A percentile compares a stretch with the other conserved stretches of the same genome.
phyloP scores from a whole-genome alignment of 2,113 vertebrate species.

The Enhydra lutris region DNA sequence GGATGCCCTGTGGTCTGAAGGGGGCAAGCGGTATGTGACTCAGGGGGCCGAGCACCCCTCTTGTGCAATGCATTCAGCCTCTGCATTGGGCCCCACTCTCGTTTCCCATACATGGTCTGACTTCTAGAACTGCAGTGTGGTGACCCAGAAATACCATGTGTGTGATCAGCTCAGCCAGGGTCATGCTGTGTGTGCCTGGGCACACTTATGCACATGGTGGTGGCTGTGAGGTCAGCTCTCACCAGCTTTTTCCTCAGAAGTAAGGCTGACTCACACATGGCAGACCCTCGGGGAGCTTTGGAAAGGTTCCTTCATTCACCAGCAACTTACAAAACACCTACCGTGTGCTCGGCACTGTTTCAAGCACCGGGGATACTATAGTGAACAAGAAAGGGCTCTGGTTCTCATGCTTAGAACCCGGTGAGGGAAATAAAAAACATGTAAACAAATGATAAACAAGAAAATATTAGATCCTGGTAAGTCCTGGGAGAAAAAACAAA shows the following conservation, averaged over 20 bases:
- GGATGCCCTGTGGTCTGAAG: not conserved
- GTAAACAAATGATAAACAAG: not conserved
- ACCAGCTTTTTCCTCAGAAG: not conserved
- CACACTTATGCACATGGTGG: rapidly evolving
- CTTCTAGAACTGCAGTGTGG: not conserved
- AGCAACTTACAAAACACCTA: not conserved
- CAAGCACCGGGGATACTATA: not conserved
- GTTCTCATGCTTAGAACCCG: not conserved
- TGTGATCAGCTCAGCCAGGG: not conserved
- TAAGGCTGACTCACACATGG: not conserved
- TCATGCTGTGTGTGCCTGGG: not conserved
- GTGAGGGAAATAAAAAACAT: not conserved
- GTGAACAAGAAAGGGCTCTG: not conserved
- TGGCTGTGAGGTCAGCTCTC: not conserved
- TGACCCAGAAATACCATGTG: not conserved
- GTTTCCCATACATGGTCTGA: not conserved
- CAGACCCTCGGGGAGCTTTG: not conserved
- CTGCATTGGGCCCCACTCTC: rapidly evolving
- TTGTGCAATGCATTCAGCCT: not conserved
- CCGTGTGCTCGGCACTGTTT: not conserved
- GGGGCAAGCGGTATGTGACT: rapidly evolving
- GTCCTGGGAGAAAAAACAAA: not conserved
- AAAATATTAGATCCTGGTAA: not conserved
- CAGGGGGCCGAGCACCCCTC: not conserved
- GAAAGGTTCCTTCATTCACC: not conserved